Evolutionary conservation across 53 echinoderm and acorn worm species (phyloP).

Genomic region (Patiria pectinifera): DNA sequence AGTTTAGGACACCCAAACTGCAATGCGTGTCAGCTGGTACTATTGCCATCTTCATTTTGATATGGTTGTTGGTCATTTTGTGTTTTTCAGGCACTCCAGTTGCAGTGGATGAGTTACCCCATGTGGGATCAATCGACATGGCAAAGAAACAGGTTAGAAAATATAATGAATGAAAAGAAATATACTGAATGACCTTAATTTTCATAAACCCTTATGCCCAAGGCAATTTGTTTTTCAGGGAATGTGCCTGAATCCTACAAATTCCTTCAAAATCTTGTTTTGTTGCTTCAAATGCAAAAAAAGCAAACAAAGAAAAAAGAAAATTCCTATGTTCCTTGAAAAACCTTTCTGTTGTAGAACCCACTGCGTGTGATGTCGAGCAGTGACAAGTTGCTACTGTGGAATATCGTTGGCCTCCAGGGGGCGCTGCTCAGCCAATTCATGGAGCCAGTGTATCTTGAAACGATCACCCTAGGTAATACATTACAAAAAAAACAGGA

Average conservation of each 20-base stretch:
- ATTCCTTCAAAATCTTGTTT: no score
- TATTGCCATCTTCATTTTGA: background rate
- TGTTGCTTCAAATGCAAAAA: no score
- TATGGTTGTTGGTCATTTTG: background rate
- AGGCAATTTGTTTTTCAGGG: background rate
- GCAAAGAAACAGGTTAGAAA: slow-evolving; percentile 43
- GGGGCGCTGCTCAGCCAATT: slow-evolving; percentile 85
- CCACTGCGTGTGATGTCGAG: slow-evolving; percentile 72
- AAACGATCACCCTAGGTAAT: slow-evolving; percentile 82
- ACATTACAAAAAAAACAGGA: background rate
- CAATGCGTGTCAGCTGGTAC: background rate
- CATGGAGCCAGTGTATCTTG: slow-evolving; percentile 86
- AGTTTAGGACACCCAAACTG: background rate
- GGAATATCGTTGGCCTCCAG: slow-evolving; percentile 91
- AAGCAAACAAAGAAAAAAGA: no score
- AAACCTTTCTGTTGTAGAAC: slow-evolving; percentile 66
- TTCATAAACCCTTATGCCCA: background rate
- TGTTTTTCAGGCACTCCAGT: slow-evolving; percentile 19
- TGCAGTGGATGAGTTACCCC: slow-evolving; percentile 21
- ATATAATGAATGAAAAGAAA: background rate
- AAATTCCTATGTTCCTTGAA: no score
- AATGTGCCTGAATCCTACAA: no score
- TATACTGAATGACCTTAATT: background rate
- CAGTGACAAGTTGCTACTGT: slow-evolving; percentile 87
- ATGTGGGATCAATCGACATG: background rate